phyloP scores from a whole-genome alignment of 2,797 vertebrate species.

The Phyllotis vaccarum region DNA sequence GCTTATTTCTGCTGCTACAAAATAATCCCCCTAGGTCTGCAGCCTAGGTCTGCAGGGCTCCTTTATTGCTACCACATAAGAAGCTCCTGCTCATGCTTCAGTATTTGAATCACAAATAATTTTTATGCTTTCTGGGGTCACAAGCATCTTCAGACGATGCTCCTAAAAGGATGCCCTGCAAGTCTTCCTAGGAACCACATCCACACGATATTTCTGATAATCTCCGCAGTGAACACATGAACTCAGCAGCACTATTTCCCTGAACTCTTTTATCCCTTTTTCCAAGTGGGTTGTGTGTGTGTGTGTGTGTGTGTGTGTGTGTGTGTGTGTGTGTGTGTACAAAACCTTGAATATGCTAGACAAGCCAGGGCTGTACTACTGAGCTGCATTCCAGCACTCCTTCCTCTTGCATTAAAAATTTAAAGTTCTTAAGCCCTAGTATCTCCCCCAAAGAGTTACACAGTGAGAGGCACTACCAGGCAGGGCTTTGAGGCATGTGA shows the following conservation, averaged over 20 bases:
- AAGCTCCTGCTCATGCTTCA: background rate
- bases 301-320: background rate
- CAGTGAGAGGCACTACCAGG: background rate
- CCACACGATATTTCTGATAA: background rate
- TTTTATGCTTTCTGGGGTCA: background rate
- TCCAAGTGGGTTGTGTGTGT: background rate
- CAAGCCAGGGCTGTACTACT: background rate
- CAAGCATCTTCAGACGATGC: background rate
- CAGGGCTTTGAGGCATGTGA: background rate
- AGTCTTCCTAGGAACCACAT: background rate
- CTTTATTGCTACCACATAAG: background rate
- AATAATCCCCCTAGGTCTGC: background rate
- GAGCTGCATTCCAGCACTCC: background rate
- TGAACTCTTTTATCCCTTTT: background rate
- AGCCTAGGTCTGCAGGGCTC: background rate
- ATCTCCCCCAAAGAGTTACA: background rate
- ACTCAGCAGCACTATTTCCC: background rate
- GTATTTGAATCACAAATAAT: background rate
- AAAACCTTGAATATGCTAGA: background rate
- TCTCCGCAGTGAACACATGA: background rate
- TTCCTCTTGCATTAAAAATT: background rate
- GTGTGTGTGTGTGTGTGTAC: background rate
- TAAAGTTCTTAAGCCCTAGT: background rate
- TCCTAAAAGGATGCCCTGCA: background rate
- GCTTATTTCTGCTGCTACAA: background rate